Percentiles rank a stretch among this genome's conserved stretches.
These are phyloP conservation scores for Rhombomys opimus DNA, from an alignment of 2,113 vertebrate species.

Conservation along the genomic window DNA sequence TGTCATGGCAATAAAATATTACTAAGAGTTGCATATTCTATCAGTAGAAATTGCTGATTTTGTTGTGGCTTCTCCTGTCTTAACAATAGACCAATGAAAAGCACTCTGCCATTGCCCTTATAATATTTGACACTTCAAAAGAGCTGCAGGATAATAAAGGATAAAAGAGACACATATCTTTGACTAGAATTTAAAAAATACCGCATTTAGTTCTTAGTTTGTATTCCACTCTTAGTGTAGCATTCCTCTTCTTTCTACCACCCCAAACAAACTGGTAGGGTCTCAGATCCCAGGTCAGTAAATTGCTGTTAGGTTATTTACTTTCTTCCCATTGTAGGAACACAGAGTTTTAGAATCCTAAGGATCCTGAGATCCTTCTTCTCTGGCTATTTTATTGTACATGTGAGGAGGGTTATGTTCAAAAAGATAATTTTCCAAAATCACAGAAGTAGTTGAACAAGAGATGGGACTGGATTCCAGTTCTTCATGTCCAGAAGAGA, in stretches of 20 bases:
- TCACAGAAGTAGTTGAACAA: slow-evolving; percentile 9
- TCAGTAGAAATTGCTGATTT: background rate
- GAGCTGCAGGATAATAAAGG: background rate
- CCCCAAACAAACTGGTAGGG: background rate
- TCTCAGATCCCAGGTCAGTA: background rate
- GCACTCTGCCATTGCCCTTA: background rate
- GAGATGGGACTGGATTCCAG: slow-evolving; percentile 14
- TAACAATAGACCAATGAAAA: background rate
- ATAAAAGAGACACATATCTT: background rate
- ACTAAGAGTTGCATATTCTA: background rate
- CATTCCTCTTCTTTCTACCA: background rate
- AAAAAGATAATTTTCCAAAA: slow-evolving; percentile 33
- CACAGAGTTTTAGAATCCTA: slow-evolving; percentile 29
- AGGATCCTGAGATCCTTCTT: slow-evolving; percentile 6
- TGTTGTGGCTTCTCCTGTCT: slow-evolving; percentile 4
- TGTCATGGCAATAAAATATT: background rate
- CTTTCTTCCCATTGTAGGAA: slow-evolving; percentile 25
- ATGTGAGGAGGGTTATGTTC: slow-evolving; percentile 32
- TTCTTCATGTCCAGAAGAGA: background rate
- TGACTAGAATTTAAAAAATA: slow-evolving; percentile 23
- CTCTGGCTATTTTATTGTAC: slow-evolving; percentile 26
- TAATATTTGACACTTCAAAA: background rate
- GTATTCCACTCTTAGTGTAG: background rate
- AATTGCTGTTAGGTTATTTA: background rate
- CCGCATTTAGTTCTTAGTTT: background rate